phyloP scores from a whole-genome alignment of 1,140 invertebrate species.

The Tetramorium parvispinum region DNA sequence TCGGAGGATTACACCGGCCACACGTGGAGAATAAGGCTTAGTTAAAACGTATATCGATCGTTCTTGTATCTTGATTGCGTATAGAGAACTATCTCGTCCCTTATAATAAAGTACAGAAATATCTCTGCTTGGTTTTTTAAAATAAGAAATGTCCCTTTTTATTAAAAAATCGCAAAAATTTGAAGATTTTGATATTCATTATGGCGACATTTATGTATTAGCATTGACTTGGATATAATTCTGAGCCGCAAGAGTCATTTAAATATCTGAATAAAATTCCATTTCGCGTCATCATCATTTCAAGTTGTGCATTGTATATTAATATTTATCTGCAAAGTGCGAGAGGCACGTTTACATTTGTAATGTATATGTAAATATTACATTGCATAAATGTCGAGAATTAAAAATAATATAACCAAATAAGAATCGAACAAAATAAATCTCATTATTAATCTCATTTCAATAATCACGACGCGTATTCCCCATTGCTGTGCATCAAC shows the following conservation, averaged over 20 bases:
- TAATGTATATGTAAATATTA: neutral
- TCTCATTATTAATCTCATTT: neutral
- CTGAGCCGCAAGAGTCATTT: neutral
- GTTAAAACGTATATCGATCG: constrained; percentile 9
- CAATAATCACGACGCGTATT: neutral
- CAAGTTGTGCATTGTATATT: neutral
- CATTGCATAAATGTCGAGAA: neutral
- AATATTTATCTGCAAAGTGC: neutral
- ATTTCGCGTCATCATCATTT: neutral
- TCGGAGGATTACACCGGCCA: constrained; percentile 28
- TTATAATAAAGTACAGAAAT: too few relatives aligned
- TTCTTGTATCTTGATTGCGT: neutral
- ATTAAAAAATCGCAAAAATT: neutral
- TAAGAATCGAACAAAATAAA: neutral
- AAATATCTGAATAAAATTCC: constrained; percentile 25
- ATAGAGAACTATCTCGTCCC: too few relatives aligned
- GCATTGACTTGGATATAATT: neutral
- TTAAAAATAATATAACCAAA: neutral
- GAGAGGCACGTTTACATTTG: neutral
- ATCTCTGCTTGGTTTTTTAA: neutral
- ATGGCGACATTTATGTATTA: neutral
- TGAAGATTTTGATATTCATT: neutral
- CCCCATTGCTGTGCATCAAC: neutral
- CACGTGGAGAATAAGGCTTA: neutral
- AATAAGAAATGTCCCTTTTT: neutral